Conservation (phyloP, 1,140 invertebrate species). For the Pollicipes pollicipes region DNA sequence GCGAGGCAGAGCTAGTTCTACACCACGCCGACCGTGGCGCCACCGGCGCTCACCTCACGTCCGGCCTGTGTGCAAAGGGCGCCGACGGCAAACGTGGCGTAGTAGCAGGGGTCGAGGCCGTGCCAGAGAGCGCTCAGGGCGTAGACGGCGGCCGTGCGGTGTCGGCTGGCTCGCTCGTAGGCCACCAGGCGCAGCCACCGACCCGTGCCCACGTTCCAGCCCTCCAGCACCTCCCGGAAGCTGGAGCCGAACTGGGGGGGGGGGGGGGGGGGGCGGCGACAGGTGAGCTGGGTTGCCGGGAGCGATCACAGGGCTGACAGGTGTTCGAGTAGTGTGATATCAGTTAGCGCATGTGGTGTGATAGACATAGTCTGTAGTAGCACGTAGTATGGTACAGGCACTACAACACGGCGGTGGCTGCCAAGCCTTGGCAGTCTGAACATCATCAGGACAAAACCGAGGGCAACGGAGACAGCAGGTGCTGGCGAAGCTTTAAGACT, state of each 20-base stretch:
- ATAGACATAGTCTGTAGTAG: too few relatives aligned
- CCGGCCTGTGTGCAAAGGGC: conserved; percentile 70
- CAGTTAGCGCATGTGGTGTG: too few relatives aligned
- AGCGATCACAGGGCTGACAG: too few relatives aligned
- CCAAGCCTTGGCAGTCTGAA: too few relatives aligned
- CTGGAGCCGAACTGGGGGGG: conserved; percentile 46
- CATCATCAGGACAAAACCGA: too few relatives aligned
- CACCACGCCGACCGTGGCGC: too few relatives aligned
- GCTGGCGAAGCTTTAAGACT: too few relatives aligned
- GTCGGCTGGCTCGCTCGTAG: conserved; percentile 51
- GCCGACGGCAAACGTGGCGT: conserved; percentile 76
- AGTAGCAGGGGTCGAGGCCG: conserved; percentile 94
- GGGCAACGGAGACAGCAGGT: too few relatives aligned
- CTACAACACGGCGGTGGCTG: too few relatives aligned
- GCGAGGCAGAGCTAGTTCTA: not conserved
- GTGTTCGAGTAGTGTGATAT: too few relatives aligned
- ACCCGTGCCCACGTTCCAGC: conserved; percentile 86
- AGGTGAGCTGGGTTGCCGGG: too few relatives aligned
- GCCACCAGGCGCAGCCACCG: conserved; percentile 68
- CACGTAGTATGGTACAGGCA: too few relatives aligned
- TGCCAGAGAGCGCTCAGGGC: conserved; percentile 93
- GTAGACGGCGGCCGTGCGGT: conserved; percentile 34
- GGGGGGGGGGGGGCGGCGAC: conserved; percentile 5
- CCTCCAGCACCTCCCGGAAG: conserved; percentile 57
- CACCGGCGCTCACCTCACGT: conserved; percentile 34